Base-by-base conservation (phyloP, 2,797 vertebrate genomes). In the Spinus pinus region DNA sequence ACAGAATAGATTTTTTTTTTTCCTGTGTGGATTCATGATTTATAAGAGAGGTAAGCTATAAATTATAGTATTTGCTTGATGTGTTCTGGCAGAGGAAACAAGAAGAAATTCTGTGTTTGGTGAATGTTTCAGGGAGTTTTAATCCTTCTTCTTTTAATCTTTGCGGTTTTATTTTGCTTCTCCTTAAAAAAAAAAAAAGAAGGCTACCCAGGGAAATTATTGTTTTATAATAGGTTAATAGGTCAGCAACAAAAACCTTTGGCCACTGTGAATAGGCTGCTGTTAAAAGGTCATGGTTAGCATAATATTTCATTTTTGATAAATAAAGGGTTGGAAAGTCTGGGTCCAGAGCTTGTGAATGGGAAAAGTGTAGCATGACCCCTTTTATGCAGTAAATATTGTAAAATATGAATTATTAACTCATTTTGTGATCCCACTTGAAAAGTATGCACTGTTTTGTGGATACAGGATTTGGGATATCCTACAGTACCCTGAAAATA, bases 21-120 rank as follows among this genome's bases (percentile, higher is more conserved):
- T 94, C 20, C 96, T 96, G 58, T 90, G 95, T 92, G 95, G 79
- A 97, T 97, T 93, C 97, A 91, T 98, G 98, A 98, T 98, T 98
- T 97, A 96, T 97, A 91, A 90, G 73, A 97, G 42, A 93, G 91
- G 56, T 28, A 91, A 97, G 69, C 62, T 93, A 64, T 86, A 95
- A 96, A 95, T 70, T 96, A 93, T 65, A 95, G 81, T 86, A 81
- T 91, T 93, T 86, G 28, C 94, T 95, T 90, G 86, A 93, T 89
- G 44, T 28, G 44, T 94, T 91, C 95, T 94, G 33, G 71, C 91
- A 69, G 62, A 90, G 84, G 70, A 95, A 97, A 90, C n/a, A 71
- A 42, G 70, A 89, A 82, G 37, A 89, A 58, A 88, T 72, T 91
- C 81, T 47, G 74, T 22, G 2, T 93, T 93, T 86, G 44, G 51